Base-by-base conservation (phyloP, 1,140 invertebrate genomes). In the Danaus plexippus region DNA sequence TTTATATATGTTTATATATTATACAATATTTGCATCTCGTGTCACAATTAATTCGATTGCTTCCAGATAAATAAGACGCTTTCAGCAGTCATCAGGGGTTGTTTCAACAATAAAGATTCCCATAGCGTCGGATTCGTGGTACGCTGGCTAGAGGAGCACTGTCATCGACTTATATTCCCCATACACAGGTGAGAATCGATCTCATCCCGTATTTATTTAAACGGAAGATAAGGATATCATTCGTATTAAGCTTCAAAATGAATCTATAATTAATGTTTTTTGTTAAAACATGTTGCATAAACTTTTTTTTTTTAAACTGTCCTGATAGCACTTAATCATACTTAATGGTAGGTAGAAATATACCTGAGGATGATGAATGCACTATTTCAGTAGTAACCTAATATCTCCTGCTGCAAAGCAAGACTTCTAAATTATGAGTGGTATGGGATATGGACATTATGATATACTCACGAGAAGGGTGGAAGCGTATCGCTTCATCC, bases 61-160 rank as follows among this genome's bases (percentile, higher is more conserved):
- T 66, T 64, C 10, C 80, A 90, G 72, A 91, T 93, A 50, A 90
- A 92, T 59, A 89, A 90, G 58, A 94, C 92, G 1, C 80, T 95
- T 40, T 85, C 90, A 43, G 90, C 93, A 7, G 92, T 94, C 32
- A 89, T 93, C 46, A 89, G 90, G 58, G 92, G 93, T 13, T 94
- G 93, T 75, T 96, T 95, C 83, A 93, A 95, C 74, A 90, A 90
- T 15, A 95, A 95, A 85, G 89, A 91, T 47, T 88, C 85, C 44
- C 88, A 96, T 58, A 94, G 93, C 22, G 84, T 90, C 0, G 91
- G 91, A 61, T 96, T 91, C 71, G 90, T 95, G 18, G 90, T 91
- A 41, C 93, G 94, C 74, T 96, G 94, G 94, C 87, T 96, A 11
- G 89, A 90, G 61, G 89, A 92, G 61, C 91, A 96, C 86, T 92